Base-by-base conservation (phyloP, 2,113 vertebrate genomes). In the Archocentrus centrarchus region DNA sequence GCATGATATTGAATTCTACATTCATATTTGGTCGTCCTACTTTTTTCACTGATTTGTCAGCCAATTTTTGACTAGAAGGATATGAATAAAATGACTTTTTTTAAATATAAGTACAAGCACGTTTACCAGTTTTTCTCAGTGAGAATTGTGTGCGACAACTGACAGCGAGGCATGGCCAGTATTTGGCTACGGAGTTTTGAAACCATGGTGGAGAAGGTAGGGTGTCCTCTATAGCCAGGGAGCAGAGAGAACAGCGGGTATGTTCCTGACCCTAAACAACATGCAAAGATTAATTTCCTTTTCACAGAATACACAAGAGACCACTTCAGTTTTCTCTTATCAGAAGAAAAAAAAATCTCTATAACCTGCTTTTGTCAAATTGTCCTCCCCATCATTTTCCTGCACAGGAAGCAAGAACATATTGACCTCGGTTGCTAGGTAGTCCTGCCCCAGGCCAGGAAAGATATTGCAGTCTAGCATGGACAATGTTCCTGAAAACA, bases 81-180 rank as follows among this genome's bases (percentile, higher is more conserved):
- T 44, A 44, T 24, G 13, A 66, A 44, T 3, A 66, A 64, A 64
- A 22, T 15, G 44, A 14, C 13, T 47, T 24, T 15, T 44, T 24
- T 11, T 64, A 1, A 41, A 22, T 3, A 39, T 22, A 41, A 15
- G 39, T 64, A 64, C 6, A 14, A 41, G 7, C n/a, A 47, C 10
- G 20, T 55, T 86, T 92, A 98, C 97, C 97, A 98, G 94, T 98
- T 98, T 91, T 98, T 98, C 88, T 98, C 97, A 0, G 97, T 98
- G 82, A 98, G 97, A 83, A 97, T 98, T 5, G 97, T 98, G 91
- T 98, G 97, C 0, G 97, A 98, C 59, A 98, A 96, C 93, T 98
- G 97, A 6, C 96, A 97, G 82, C 97, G 96, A 2, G 97, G 95
- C 97, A 98, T 97, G 66, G 97, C 96, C 89, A 98, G 95, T 68